phyloP scores from a whole-genome alignment of 2,113 vertebrate species.

The Chloropsis hardwickii region DNA sequence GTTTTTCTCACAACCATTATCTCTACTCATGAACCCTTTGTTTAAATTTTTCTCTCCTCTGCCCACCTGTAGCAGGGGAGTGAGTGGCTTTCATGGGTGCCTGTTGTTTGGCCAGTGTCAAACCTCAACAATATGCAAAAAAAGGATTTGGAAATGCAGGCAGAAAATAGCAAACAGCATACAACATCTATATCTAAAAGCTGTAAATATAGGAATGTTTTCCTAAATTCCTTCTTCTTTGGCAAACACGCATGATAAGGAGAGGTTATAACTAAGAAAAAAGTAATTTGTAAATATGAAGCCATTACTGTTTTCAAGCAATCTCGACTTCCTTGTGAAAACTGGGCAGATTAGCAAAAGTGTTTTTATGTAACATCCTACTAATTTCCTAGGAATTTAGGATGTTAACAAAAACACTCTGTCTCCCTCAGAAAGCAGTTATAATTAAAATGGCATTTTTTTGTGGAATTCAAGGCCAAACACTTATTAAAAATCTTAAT shows the following conservation, averaged over 20 bases:
- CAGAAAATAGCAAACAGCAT: neutral
- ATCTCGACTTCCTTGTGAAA: neutral
- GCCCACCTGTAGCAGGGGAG: neutral
- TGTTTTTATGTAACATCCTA: neutral
- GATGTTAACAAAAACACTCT: neutral
- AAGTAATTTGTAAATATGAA: neutral
- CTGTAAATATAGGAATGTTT: neutral
- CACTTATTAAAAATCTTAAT: neutral
- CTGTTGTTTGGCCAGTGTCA: neutral
- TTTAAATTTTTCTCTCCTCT: neutral
- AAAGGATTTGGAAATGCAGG: neutral
- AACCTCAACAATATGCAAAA: neutral
- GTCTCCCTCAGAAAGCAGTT: neutral
- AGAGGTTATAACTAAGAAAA: neutral
- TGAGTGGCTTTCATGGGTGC: accelerated
- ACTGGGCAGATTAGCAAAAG: neutral
- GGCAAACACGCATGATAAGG: neutral
- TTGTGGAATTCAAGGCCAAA: neutral
- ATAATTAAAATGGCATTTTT: neutral
- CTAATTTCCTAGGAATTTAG: neutral
- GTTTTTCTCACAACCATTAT: neutral
- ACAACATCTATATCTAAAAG: neutral
- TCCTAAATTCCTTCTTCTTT: neutral
- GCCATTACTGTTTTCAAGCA: neutral
- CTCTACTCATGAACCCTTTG: neutral